These are phyloP conservation scores for Gorsachius magnificus DNA, from an alignment of 2,797 vertebrate species.

Conservation along the genomic window DNA sequence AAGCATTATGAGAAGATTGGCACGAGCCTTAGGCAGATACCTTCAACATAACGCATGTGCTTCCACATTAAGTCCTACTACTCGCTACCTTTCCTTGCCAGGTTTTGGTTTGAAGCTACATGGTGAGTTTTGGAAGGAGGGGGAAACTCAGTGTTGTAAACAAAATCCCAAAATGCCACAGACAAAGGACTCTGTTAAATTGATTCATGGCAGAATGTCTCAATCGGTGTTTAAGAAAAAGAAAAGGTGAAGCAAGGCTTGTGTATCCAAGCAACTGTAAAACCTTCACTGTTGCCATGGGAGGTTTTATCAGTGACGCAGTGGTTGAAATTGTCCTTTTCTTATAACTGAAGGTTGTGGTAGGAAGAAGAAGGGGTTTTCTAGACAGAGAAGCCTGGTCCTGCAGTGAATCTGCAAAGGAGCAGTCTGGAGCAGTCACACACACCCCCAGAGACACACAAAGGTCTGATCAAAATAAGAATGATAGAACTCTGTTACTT, in stretches of 20 bases:
- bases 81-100: not conserved
- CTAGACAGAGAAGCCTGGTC: conserved; percentile 9
- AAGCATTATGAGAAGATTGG: not conserved
- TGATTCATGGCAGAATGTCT: conserved; percentile 31
- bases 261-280: conserved; percentile 83
- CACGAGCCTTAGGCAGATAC: not conserved
- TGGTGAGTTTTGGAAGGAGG: not conserved
- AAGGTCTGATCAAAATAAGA: not conserved
- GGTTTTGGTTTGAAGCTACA: not conserved
- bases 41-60: not conserved
- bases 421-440: not conserved
- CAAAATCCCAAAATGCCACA: not conserved
- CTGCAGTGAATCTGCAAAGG: conserved; percentile 58
- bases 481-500: not conserved
- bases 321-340: conserved; percentile 76
- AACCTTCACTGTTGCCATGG: conserved; percentile 81
- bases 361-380: conserved; percentile 60
- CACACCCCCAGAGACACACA: not conserved
- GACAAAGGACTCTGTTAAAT: conserved; percentile 21
- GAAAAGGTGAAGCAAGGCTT: conserved; percentile 76
- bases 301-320: conserved; percentile 79
- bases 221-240: not conserved
- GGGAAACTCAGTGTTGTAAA: not conserved
- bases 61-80: not conserved
- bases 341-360: conserved; percentile 23